Evolutionary conservation across 2,113 vertebrate species (phyloP).

Genomic region (Varanus salvator): DNA sequence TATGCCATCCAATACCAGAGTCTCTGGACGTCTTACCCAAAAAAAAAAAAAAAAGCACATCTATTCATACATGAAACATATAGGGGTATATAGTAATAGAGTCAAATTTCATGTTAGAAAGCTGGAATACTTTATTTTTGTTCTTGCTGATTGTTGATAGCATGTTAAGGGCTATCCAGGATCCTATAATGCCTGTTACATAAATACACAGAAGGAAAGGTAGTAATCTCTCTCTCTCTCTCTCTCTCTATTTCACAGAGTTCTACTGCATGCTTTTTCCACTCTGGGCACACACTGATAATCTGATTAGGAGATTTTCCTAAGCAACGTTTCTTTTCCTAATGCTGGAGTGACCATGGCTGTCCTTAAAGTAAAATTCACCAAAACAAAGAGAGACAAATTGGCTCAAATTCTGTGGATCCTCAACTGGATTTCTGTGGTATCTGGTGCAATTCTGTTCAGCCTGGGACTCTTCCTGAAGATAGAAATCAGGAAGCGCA

Average conservation of each 20-base stretch:
- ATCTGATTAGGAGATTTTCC: slow-evolving; percentile 59
- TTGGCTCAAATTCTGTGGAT: slow-evolving; percentile 90
- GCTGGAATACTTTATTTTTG: no score
- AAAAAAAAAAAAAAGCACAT: no score
- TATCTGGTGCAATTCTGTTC: slow-evolving; percentile 84
- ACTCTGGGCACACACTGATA: slow-evolving; percentile 45
- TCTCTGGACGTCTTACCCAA: no score
- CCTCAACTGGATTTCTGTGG: slow-evolving; percentile 89
- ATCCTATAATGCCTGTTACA: slow-evolving; percentile 41
- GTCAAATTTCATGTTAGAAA: no score
- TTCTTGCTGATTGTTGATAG: neutral
- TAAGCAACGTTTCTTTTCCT: slow-evolving; percentile 47
- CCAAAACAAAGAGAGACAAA: slow-evolving; percentile 85
- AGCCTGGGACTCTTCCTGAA: slow-evolving; percentile 87
- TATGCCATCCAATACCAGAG: no score
- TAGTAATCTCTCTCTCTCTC: slow-evolving; percentile 55
- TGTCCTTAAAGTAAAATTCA: slow-evolving; percentile 87
- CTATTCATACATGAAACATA: no score
- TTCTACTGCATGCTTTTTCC: slow-evolving; percentile 28
- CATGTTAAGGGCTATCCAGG: neutral
- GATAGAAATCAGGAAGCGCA: slow-evolving; percentile 86
- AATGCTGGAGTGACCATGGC: slow-evolving; percentile 77
- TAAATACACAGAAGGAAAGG: slow-evolving; percentile 55
- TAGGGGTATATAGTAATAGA: no score
- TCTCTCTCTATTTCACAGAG: slow-evolving; percentile 52